Conservation (phyloP, 2,113 vertebrate species). For the Circaetus cinerascens region DNA sequence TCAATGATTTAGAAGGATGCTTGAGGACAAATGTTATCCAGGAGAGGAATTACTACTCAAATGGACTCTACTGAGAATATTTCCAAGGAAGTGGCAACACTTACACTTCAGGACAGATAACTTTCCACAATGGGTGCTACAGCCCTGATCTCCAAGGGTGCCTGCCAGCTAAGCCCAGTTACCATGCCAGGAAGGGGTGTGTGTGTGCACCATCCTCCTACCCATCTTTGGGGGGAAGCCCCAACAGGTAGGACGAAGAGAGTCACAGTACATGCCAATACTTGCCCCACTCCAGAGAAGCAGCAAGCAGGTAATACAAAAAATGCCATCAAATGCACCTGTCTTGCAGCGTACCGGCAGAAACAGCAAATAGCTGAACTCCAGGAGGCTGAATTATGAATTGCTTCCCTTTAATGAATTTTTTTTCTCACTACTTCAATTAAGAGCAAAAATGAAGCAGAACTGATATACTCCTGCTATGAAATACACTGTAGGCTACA, state of each 20-base stretch:
- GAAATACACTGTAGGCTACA: neutral
- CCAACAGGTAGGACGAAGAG: neutral
- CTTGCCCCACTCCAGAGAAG: neutral
- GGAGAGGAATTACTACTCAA: neutral
- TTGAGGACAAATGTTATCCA: neutral
- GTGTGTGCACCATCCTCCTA: neutral
- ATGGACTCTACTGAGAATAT: neutral
- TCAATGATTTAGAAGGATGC: neutral
- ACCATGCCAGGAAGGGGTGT: neutral
- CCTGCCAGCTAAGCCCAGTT: neutral
- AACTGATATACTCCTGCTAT: neutral
- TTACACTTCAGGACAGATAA: neutral
- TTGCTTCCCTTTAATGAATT: neutral
- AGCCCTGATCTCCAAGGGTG: neutral
- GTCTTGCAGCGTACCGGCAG: neutral
- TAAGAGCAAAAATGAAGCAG: neutral
- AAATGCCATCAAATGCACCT: neutral
- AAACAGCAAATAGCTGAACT: neutral
- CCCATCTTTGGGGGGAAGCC: neutral
- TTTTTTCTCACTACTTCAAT: neutral
- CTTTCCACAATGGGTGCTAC: neutral
- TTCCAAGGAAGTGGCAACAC: neutral
- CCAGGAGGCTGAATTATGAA: neutral
- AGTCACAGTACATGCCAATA: neutral
- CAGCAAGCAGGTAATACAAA: neutral